phyloP scores from a whole-genome alignment of 2,888 invertebrate species.

The Ormia ochracea region DNA sequence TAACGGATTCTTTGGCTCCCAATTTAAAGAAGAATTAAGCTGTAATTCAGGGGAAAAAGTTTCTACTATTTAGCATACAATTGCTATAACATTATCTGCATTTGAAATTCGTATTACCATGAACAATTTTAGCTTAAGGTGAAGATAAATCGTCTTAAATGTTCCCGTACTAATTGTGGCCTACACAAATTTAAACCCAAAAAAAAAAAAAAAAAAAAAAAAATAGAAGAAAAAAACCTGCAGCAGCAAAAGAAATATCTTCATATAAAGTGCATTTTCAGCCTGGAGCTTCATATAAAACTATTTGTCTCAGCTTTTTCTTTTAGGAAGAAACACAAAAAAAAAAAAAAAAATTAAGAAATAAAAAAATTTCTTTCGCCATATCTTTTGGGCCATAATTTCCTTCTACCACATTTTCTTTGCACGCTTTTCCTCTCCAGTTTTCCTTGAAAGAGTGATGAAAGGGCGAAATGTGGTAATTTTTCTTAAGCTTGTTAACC shows the following conservation, averaged over 20 bases:
- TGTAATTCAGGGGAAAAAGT: conserved; percentile 33
- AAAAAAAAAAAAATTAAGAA: neutral
- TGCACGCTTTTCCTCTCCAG: neutral
- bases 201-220: conserved; percentile 8
- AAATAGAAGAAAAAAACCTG: conserved; percentile 14
- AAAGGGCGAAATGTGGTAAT: conserved; percentile 67
- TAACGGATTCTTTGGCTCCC: conserved; percentile 41
- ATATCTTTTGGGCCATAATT: conserved; percentile 50
- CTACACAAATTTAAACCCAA: conserved; percentile 49
- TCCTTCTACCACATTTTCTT: conserved; percentile 39
- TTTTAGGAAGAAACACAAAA: neutral
- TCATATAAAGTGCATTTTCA: conserved; percentile 72
- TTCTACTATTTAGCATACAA: conserved; percentile 50
- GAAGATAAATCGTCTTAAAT: conserved; percentile 56
- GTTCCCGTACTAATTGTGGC: conserved; percentile 56
- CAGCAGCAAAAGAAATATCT: conserved; percentile 43
- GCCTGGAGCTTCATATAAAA: conserved; percentile 68
- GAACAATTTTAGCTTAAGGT: conserved; percentile 51
- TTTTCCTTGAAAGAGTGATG: conserved; percentile 33
- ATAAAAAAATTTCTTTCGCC: conserved; percentile 33
- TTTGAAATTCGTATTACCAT: conserved; percentile 64
- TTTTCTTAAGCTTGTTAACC: conserved; percentile 75
- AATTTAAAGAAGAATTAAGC: conserved; percentile 46
- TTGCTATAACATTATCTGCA: conserved; percentile 50
- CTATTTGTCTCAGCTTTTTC: conserved; percentile 58